Conservation (phyloP, 2,797 vertebrate genomes). For the Heteromormyrus szaboi region DNA sequence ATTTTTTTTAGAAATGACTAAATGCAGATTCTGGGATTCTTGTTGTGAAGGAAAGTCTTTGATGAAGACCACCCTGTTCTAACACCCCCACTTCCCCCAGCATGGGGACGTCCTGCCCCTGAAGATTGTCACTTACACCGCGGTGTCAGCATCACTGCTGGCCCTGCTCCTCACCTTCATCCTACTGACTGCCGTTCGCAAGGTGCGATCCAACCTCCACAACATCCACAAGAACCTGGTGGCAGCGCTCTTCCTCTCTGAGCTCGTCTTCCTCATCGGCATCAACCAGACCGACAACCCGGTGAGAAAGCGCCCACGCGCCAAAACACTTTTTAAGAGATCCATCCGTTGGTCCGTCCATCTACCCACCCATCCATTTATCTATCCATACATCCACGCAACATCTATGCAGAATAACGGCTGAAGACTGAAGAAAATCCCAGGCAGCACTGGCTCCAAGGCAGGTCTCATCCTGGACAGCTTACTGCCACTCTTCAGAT, state of each 20-base stretch:
- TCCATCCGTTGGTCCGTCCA: neutral
- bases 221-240: constrained; percentile 74
- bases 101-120: constrained; percentile 79
- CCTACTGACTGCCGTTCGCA: constrained; percentile 63
- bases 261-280: constrained; percentile 74
- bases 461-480: neutral
- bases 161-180: constrained; percentile 72
- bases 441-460: neutral
- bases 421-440: neutral
- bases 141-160: constrained; percentile 64
- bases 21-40: neutral
- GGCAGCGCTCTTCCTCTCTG: constrained; percentile 69
- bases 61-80: neutral
- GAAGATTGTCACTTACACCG: constrained; percentile 70
- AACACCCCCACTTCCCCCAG: constrained; percentile 41
- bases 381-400: neutral
- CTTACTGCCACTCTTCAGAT: neutral
- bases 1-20: neutral
- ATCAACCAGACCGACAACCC: constrained; percentile 76
- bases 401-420: neutral
- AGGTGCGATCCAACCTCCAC: constrained; percentile 71
- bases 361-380: neutral
- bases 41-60: neutral
- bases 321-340: neutral
- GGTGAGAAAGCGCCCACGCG: constrained; percentile 47